These are phyloP conservation scores for Phortica variegata DNA, from an alignment of 1,140 invertebrate species.

Conservation along the genomic window DNA sequence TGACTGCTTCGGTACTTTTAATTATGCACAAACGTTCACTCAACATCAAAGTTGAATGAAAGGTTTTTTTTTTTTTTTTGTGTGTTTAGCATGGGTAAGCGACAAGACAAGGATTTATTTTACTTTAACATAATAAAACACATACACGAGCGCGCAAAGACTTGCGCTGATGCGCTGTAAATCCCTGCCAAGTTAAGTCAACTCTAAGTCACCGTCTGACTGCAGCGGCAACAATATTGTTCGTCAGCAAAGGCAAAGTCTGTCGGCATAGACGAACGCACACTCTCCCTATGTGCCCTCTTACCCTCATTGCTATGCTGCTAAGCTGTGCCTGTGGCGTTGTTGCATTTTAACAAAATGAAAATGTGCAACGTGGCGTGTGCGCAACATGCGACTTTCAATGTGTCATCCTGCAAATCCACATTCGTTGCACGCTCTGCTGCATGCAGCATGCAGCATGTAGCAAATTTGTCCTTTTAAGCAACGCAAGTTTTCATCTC, in stretches of 20 bases:
- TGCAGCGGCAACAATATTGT: conserved; percentile 17
- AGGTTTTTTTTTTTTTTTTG: conserved; percentile 21
- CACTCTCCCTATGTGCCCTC: neutral
- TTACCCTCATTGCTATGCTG: conserved; percentile 1
- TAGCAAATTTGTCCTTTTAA: conserved; percentile 48
- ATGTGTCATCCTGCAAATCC: conserved; percentile 17
- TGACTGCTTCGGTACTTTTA: conserved; percentile 29
- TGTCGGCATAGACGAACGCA: conserved; percentile 6
- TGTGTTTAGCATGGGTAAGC: neutral
- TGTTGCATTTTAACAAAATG: conserved; percentile 16
- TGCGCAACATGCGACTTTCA: conserved; percentile 34
- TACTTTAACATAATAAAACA: conserved; percentile 47
- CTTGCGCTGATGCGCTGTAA: conserved; percentile 39
- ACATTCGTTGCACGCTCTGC: neutral
- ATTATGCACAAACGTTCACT: conserved; percentile 44
- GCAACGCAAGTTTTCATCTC: conserved; percentile 34
- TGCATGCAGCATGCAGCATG: conserved; percentile 32
- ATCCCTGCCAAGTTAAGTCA: conserved; percentile 54
- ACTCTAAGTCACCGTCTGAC: conserved; percentile 42
- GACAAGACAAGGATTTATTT: conserved; percentile 46
- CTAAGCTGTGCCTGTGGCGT: neutral
- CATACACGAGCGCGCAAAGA: conserved; percentile 9
- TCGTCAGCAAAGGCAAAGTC: conserved; percentile 31
- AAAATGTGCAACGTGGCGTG: conserved; percentile 50
- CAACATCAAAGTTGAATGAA: conserved; percentile 45